Base-by-base conservation (phyloP, 2,888 invertebrate genomes). In the Cinara cedri region DNA sequence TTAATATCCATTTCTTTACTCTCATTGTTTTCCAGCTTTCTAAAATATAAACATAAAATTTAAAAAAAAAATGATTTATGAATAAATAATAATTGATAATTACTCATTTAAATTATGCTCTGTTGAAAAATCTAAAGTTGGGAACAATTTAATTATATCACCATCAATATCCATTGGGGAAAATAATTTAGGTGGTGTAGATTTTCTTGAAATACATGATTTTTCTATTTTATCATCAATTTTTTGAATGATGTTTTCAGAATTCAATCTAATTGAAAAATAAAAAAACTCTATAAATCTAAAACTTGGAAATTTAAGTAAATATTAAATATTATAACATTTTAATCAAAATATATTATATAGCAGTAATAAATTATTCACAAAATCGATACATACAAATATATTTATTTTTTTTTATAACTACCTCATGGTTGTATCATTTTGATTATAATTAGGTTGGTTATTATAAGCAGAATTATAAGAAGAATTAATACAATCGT, bases 61-160 rank as follows among this genome's bases (percentile, higher is more conserved):
- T 21, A 4, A 51, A 51, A 14, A 34, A 60, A 26, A n/a, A 16
- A 13, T 42, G 21, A 70, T 34, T 49, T 4, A 21, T 46, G 14
- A 46, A 46, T 14, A 66, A 26, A 57, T 19, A 62, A 44, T 55
- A 26, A 66, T 65, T 0, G 1, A 44, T 44, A 2, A 66, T 66
- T 75, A 76, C 76, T 76, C 66, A n/a, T 70, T 68, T 70, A 46
- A 24, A 68, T 60, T 49, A 10, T 78, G 34, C 26, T 78, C 68
- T 3, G 16, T 70, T 11, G 46, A 68, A 70, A 49, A 78, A 70
- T 78, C 68, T 51, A 78, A 60, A 42, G 26, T 49, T 21, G 78
- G 68, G 21, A 68, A 68, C 34, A 78, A 26, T 70, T 68, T 78
- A 3, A 57, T 60, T 49, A 78, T 57, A 11, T 78, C 78, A 21